Percentiles rank a stretch among this genome's conserved stretches.
Conservation (phyloP, 2,797 vertebrate species). For the Gymnothorax javanicus region DNA sequence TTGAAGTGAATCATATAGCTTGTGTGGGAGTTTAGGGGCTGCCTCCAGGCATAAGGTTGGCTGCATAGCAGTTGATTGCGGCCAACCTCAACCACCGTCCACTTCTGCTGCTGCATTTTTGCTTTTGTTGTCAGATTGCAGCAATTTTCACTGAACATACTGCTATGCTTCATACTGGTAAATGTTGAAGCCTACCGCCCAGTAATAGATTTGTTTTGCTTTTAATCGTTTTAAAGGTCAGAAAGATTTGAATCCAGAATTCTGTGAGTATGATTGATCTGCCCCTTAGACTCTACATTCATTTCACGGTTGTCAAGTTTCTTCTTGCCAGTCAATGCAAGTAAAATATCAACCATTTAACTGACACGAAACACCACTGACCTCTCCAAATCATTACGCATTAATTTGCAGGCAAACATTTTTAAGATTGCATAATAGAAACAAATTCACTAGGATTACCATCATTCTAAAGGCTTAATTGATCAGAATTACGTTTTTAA, state of each 20-base stretch:
- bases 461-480: not conserved
- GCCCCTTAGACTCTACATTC: conserved; percentile 48
- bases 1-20: too few species aligned
- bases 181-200: conserved; percentile 40
- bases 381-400: not conserved
- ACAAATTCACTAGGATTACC: not conserved
- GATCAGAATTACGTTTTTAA: not conserved
- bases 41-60: too few species aligned
- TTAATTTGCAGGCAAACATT: not conserved
- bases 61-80: not conserved
- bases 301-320: conserved; percentile 51
- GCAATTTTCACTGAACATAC: not conserved
- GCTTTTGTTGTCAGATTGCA: too few species aligned
- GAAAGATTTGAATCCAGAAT: conserved; percentile 48
- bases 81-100: not conserved
- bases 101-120: not conserved
- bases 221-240: conserved; percentile 52
- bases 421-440: not conserved
- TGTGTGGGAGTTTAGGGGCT: too few species aligned
- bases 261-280: conserved; percentile 51
- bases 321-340: conserved; percentile 45
- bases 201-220: conserved; percentile 46
- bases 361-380: not conserved
- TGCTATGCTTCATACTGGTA: conserved; percentile 21
- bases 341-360: conserved; percentile 43